Base-by-base conservation (phyloP, 2,888 invertebrate genomes). In the Luperina nickerlii region DNA sequence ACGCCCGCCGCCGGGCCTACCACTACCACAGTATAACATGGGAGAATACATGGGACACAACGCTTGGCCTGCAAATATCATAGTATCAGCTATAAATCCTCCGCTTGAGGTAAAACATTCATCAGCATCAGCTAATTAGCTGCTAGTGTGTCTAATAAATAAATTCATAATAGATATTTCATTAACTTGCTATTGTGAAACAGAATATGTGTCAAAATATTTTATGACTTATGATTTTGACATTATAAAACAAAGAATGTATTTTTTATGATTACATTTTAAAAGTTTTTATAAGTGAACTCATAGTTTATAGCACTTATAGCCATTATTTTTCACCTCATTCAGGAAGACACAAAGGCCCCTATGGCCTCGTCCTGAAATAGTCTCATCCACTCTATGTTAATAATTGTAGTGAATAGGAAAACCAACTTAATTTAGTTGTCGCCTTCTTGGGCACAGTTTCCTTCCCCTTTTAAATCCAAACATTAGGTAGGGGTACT, bases 11-110 rank as follows among this genome's bases (percentile, higher is more conserved):
- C 97, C 97, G 0, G 97, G 97, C 9, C 89, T 97, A 78, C 96
- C 97, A 2, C 84, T 97, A 72, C 96, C 97, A 81, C 97, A 97
- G 88, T 97, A 96, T 90, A 96, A 94, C 87, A 94, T 97, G 88
- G 95, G 93, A 74, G 97, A 97, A 74, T 97, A 95, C 84, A 95
- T 97, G 78, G 95, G 94, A 63, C 97, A 95, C 84, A 96, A 96
- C 79, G 91, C 95, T 42, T 97, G 97, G 97, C 95, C 96, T 65
- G 93, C 95, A 7, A 96, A 96, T 86, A 96, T 96, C 82, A 96
- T 97, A 84, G 96, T 97, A 11, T 93, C 96, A 85, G 93, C 96
- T 77, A 86, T 96, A 73, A 96, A 94, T 91, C 97, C 94, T 87
- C 96, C 97, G 48, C 89, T 97, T 89, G 97, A 97, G 97, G 97